Evolutionary conservation across 2,113 vertebrate species (phyloP).

Genomic region (Onychorhynchus coronatus): DNA sequence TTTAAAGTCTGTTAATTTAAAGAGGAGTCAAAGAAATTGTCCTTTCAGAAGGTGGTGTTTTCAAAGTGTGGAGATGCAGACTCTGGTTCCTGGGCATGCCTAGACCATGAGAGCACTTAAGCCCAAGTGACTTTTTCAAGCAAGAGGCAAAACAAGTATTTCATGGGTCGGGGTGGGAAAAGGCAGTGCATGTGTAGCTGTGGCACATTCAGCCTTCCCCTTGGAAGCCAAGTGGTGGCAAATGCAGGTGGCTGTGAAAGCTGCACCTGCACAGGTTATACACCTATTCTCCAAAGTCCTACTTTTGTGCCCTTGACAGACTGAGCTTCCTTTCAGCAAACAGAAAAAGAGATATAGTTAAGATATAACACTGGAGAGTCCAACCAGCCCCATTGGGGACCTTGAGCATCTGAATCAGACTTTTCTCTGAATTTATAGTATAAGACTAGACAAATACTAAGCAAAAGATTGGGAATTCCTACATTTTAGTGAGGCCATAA

Average conservation of each 20-base stretch:
- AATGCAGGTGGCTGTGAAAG: background rate
- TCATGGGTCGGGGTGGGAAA: background rate
- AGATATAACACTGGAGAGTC: background rate
- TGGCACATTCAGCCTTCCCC: background rate
- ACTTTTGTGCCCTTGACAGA: background rate
- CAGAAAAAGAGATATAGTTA: background rate
- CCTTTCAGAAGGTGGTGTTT: fast-evolving
- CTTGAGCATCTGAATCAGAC: background rate
- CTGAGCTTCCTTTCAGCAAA: background rate
- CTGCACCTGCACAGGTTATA: background rate
- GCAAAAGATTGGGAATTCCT: background rate
- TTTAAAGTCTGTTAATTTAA: background rate
- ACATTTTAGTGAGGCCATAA: background rate
- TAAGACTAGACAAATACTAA: background rate
- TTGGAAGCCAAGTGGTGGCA: background rate
- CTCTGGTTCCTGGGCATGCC: fast-evolving
- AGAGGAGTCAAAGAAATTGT: background rate
- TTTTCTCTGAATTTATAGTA: background rate
- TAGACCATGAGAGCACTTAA: background rate
- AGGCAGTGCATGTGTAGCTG: background rate
- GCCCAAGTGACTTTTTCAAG: background rate
- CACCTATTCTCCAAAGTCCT: background rate
- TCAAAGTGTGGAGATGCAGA: background rate
- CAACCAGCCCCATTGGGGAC: background rate
- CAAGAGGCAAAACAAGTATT: background rate